Percentiles rank a stretch among this genome's conserved stretches.
phyloP scores from a whole-genome alignment of 2,797 vertebrate species.

The Florisuga fusca region DNA sequence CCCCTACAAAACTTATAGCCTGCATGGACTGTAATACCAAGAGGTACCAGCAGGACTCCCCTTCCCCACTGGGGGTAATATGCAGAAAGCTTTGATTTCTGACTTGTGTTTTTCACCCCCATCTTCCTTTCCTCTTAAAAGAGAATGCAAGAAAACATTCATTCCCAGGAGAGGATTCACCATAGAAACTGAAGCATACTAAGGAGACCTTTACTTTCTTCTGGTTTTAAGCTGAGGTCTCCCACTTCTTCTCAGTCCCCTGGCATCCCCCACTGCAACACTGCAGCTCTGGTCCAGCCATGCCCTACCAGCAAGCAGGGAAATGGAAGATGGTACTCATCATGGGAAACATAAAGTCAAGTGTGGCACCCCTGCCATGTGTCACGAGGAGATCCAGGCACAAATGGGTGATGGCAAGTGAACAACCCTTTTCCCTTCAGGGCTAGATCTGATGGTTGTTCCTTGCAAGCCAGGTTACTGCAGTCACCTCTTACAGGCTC shows the following conservation, averaged over 20 bases:
- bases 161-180: not conserved
- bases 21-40: rapidly evolving
- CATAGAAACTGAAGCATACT: not conserved
- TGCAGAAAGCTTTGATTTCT: not conserved
- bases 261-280: not conserved
- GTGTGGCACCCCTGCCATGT: too few species aligned
- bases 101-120: not conserved
- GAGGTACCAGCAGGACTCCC: not conserved
- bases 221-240: not conserved
- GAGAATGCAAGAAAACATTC: not conserved
- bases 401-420: not conserved
- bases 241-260: not conserved
- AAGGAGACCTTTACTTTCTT: not conserved
- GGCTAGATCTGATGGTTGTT: not conserved
- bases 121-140: not conserved
- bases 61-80: rapidly evolving
- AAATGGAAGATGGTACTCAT: not conserved
- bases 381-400: not conserved
- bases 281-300: not conserved
- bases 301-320: not conserved
- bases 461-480: not conserved
- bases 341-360: not conserved
- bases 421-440: not conserved
- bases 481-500: not conserved
- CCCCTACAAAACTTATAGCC: not conserved